phyloP scores from a whole-genome alignment of 2,888 invertebrate genomes.

The Strigamia maritima region DNA sequence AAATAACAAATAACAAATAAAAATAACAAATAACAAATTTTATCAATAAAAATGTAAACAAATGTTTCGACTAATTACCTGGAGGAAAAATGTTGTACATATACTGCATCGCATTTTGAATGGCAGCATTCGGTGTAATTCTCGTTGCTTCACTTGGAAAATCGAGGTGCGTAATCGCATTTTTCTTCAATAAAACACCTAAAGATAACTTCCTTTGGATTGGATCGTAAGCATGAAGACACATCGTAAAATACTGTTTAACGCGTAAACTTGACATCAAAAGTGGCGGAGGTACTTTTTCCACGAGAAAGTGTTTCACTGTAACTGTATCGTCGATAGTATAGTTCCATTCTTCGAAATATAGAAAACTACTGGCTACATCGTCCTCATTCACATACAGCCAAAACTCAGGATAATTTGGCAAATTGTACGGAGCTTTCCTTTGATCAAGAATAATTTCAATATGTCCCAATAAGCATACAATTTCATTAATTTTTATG shows the following conservation, averaged over 20 bases:
- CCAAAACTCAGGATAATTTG: slow-evolving; percentile 46
- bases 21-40: not conserved
- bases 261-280: not conserved
- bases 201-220: not conserved
- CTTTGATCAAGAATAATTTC: not conserved
- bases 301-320: not conserved
- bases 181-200: not conserved
- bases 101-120: not conserved
- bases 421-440: not conserved
- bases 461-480: not conserved
- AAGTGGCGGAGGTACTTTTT: not conserved
- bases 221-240: not conserved
- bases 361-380: slow-evolving; percentile 47
- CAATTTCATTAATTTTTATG: not conserved
- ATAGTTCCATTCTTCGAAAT: slow-evolving; percentile 47
- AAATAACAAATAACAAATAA: not conserved
- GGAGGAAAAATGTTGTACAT: not conserved
- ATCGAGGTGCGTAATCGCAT: not conserved
- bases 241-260: not conserved
- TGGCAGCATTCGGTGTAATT: not conserved
- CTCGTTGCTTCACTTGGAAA: not conserved
- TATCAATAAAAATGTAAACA: not conserved
- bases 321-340: slow-evolving; percentile 38
- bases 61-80: not conserved
- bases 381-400: slow-evolving; percentile 48